Evolutionary conservation across 2,113 vertebrate species (phyloP).

Genomic region (Talpa occidentalis): DNA sequence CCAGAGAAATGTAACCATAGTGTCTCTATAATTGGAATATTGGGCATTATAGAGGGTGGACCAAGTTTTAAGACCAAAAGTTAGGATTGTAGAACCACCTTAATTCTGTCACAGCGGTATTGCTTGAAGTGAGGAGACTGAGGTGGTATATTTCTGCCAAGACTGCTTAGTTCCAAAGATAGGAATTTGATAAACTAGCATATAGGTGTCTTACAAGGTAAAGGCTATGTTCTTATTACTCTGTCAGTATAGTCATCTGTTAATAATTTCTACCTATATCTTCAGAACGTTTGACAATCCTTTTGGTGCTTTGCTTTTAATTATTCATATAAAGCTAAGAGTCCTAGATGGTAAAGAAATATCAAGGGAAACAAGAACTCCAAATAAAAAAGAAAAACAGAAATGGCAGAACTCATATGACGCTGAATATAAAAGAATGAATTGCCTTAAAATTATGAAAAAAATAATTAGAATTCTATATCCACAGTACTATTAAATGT

Average conservation of each 20-base stretch:
- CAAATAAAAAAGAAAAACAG: slow-evolving; percentile 5
- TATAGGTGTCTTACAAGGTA: not conserved
- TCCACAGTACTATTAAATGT: not conserved
- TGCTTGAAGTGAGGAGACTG: not conserved
- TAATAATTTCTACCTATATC: not conserved
- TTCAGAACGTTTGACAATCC: not conserved
- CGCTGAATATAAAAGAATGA: not conserved
- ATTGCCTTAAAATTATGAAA: not conserved
- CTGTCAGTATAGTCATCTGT: not conserved
- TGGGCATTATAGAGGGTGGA: not conserved
- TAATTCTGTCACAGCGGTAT: not conserved
- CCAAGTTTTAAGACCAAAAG: not conserved
- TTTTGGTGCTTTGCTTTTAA: not conserved
- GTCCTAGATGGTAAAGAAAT: not conserved
- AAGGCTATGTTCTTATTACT: not conserved
- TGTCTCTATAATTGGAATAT: not conserved
- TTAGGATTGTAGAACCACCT: not conserved
- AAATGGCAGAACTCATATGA: not conserved
- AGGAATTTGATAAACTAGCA: not conserved
- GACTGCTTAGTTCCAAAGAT: not conserved
- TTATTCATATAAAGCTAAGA: not conserved
- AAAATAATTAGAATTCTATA: not conserved
- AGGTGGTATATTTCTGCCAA: not conserved
- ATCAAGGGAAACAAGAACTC: not conserved
- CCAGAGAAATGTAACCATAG: not conserved